These are phyloP conservation scores for Ruditapes philippinarum DNA, from an alignment of 1,140 invertebrate species.

Conservation along the genomic window DNA sequence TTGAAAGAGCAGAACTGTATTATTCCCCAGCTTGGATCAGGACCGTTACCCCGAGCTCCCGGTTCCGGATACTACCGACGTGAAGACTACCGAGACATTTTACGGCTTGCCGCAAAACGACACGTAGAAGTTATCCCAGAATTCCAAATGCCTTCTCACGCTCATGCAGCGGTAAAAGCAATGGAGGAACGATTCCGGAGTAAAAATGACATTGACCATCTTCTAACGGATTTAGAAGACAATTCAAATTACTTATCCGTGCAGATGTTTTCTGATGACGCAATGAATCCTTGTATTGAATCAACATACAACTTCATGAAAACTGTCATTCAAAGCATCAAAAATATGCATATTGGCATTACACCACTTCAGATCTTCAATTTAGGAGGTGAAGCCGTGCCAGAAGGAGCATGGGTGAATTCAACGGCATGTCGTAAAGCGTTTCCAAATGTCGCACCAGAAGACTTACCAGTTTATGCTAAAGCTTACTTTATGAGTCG, in stretches of 20 bases:
- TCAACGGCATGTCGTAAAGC: constrained; percentile 75
- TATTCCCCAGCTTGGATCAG: constrained; percentile 80
- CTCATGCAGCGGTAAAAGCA: constrained; percentile 80
- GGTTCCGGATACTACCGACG: constrained; percentile 81
- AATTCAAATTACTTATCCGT: constrained; percentile 79
- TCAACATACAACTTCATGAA: constrained; percentile 80
- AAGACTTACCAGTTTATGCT: constrained; percentile 59
- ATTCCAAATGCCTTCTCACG: constrained; percentile 85
- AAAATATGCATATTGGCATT: constrained; percentile 74
- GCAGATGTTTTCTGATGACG: constrained; percentile 83
- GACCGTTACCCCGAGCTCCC: constrained; percentile 68
- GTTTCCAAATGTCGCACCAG: constrained; percentile 41
- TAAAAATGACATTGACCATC: constrained; percentile 68
- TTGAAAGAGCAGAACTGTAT: constrained; percentile 73
- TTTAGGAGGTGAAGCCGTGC: constrained; percentile 83
- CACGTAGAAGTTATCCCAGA: constrained; percentile 84
- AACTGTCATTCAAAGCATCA: constrained; percentile 72
- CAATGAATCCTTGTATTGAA: constrained; percentile 84
- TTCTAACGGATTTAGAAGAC: constrained; percentile 79
- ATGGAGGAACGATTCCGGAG: constrained; percentile 77
- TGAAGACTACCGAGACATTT: constrained; percentile 80
- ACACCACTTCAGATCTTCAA: constrained; percentile 79
- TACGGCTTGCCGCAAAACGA: constrained; percentile 75
- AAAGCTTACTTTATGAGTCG: constrained; percentile 75
- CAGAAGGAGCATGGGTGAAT: constrained; percentile 76